Percentiles rank a stretch among this genome's conserved stretches.
Evolutionary conservation across 2,888 invertebrate species (phyloP).

Genomic region (Phaedon cochleariae): DNA sequence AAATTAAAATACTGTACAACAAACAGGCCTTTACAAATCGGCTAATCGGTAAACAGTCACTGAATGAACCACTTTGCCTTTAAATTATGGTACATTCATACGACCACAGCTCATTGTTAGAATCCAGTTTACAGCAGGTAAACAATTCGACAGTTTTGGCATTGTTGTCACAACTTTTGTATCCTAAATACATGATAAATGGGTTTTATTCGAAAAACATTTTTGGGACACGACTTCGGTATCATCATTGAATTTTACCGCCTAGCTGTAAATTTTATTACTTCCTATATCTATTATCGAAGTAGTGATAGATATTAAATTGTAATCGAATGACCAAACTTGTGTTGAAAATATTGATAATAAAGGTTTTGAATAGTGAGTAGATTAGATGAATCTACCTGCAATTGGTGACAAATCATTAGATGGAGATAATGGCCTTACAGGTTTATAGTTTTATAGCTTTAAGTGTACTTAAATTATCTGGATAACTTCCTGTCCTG

Average conservation of each 20-base stretch:
- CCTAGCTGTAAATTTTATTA: slow-evolving; percentile 8
- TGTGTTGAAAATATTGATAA: slow-evolving; percentile 1
- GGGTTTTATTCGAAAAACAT: slow-evolving; percentile 41
- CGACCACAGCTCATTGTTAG: slow-evolving; percentile 47
- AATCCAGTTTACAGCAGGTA: slow-evolving; percentile 46
- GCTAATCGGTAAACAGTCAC: slow-evolving; percentile 30
- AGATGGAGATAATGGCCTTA: not conserved
- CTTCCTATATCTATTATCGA: slow-evolving; percentile 4
- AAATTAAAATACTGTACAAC: slow-evolving; percentile 18
- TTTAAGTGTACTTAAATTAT: no score
- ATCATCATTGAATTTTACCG: slow-evolving; percentile 1
- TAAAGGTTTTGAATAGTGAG: slow-evolving; percentile 1
- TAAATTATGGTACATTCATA: slow-evolving; percentile 45
- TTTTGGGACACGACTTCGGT: not conserved
- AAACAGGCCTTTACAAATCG: slow-evolving; percentile 36
- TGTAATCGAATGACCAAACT: not conserved
- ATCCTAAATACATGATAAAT: slow-evolving; percentile 48
- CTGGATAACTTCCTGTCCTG: no score
- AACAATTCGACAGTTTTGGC: slow-evolving; percentile 47
- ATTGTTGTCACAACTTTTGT: slow-evolving; percentile 50
- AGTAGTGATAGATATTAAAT: not conserved
- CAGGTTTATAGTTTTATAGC: not conserved
- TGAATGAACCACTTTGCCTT: slow-evolving; percentile 46
- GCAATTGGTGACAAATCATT: not conserved
- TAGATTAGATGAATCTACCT: slow-evolving; percentile 5